Percentiles rank a stretch among this genome's conserved stretches.
These are phyloP conservation scores for Pterostichus madidus DNA, from an alignment of 2,888 invertebrate genomes.

Conservation along the genomic window DNA sequence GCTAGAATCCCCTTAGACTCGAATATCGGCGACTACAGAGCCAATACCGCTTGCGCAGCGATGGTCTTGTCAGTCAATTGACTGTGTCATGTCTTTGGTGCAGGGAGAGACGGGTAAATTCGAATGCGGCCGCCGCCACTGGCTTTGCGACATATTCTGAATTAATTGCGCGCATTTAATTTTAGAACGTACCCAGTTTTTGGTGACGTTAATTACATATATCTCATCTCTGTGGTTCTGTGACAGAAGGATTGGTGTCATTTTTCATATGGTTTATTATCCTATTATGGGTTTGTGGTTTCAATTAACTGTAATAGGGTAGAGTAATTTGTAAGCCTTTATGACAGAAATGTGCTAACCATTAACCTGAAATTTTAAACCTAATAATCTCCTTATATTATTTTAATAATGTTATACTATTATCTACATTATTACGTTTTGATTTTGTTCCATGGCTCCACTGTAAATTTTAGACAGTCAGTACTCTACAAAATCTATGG, in stretches of 20 bases:
- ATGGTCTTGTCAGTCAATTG: conserved; percentile 49
- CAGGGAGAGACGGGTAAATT: background rate
- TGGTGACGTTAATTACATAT: conserved; percentile 42
- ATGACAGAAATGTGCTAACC: conserved; percentile 10
- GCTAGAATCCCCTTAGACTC: conserved; percentile 44
- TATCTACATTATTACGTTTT: too few species aligned
- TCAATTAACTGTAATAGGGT: conserved; percentile 39
- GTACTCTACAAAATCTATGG: too few species aligned
- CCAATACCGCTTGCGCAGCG: conserved; percentile 28
- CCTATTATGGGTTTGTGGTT: conserved; percentile 20
- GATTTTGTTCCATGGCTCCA: too few species aligned
- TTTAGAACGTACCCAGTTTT: conserved; percentile 15
- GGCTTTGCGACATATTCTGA: conserved; percentile 33
- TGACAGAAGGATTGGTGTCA: conserved; percentile 37
- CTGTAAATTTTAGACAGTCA: too few species aligned
- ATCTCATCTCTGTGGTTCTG: background rate
- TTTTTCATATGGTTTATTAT: conserved; percentile 47
- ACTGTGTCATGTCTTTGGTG: conserved; percentile 6
- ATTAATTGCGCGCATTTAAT: conserved; percentile 23
- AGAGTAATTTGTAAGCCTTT: conserved; percentile 16
- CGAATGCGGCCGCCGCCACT: conserved; percentile 4
- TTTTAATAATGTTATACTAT: too few species aligned
- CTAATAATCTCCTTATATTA: background rate
- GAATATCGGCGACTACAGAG: conserved; percentile 33
- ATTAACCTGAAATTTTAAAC: conserved; percentile 13